Evolutionary conservation across 2,888 invertebrate species (phyloP), one percentile per base, ranked within the genome.

Genomic region (Lathronympha strigana): DNA sequence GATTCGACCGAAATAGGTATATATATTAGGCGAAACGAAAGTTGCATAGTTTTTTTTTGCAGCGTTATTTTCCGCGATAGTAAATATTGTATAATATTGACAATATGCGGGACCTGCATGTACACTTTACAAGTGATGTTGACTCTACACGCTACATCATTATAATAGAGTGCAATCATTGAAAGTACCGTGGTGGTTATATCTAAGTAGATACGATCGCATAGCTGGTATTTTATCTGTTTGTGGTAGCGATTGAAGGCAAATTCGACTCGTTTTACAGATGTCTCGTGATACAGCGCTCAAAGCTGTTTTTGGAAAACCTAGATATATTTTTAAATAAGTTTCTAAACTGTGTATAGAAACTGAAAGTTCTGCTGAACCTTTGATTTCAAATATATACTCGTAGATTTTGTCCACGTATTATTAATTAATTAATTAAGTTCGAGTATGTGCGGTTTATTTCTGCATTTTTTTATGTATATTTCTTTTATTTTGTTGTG

Each of bases 91-190:
- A 33, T 33, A 4, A 4, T 43, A 19, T 19, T 43, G 19, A 50
- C 28, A 17, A 31, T 28, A 31, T 17, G 31, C 19, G 4, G 17
- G 15, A 31, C 50, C 9, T 40, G 40, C 40, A 40, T 40, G 28
- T 28, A 31, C 19, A 19, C 17, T 15, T 21, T 36, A 23, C 53
- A 36, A 36, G 23, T 53, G 33, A 36, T 23, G 25, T 25, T 4
- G 36, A 53, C 19, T 36, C 6, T 17, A 19, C 36, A n/a, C n/a
- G n/a, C n/a, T n/a, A n/a, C 19, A 21, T 36, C 53, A 36, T n/a
- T 53, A 19, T 36, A 53, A n/a, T 53, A 21, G n/a, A 53, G 21
- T 21, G 23, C 36, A 38, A 36, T 53, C 53, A 53, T 53, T 21
- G 33, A 38, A n/a, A 23, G n/a, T 25, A 38, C 21, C n/a, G 19